A percentile compares a stretch with the other conserved stretches of the same genome.
Evolutionary conservation across 1,140 invertebrate genomes (phyloP).

Genomic region (Aphis gossypii): DNA sequence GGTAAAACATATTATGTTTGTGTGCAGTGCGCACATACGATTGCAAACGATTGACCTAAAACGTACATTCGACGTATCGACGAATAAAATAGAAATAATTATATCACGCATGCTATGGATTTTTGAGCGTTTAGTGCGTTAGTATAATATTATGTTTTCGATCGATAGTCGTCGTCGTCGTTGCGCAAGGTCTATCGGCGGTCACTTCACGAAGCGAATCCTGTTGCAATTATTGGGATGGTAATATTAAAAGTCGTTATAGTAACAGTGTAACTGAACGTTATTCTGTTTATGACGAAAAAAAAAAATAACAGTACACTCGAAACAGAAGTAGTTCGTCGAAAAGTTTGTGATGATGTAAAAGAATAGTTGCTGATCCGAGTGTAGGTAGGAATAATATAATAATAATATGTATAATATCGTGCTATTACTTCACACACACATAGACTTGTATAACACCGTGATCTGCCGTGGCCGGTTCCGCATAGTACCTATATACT

Average conservation of each 20-base stretch:
- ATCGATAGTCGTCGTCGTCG: neutral
- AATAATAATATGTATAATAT: neutral
- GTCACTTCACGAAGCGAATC: neutral
- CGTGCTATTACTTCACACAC: neutral
- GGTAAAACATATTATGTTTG: neutral
- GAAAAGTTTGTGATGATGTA: neutral
- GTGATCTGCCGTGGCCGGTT: no score
- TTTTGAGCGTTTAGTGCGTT: neutral
- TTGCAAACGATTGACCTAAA: neutral
- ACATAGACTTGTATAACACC: no score
- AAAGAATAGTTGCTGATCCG: neutral
- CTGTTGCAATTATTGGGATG: neutral
- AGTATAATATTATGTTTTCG: neutral
- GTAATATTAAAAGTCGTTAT: neutral
- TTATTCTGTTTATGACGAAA: neutral
- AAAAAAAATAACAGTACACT: neutral
- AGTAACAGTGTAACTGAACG: neutral
- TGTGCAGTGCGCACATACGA: neutral
- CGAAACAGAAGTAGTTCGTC: neutral
- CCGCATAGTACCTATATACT: no score
- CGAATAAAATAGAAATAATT: neutral
- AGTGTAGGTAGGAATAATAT: no score
- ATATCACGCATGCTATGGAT: neutral
- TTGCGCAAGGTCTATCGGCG: neutral
- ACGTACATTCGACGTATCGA: neutral